Conservation (phyloP, 2,888 invertebrate genomes). For the Trissonchulus sp. region DNA sequence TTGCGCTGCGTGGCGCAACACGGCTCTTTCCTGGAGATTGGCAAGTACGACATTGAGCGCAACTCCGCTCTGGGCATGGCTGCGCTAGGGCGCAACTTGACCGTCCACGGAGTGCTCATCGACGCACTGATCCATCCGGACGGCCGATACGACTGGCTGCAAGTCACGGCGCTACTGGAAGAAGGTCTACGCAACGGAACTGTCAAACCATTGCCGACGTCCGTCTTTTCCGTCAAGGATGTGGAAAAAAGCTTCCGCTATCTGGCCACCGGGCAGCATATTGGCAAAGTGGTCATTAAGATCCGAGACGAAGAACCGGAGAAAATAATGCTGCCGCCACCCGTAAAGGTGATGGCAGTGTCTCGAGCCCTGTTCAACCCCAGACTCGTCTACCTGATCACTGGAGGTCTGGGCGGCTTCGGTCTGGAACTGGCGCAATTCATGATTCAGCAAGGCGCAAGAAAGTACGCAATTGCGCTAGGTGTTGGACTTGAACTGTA, state of each 20-base stretch:
- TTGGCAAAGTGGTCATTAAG: too few species aligned
- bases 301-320: conserved; percentile 30
- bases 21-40: conserved; percentile 94
- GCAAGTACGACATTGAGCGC: conserved; percentile 90
- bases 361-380: conserved; percentile 49
- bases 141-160: conserved; percentile 64
- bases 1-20: conserved; percentile 80
- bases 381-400: conserved; percentile 37
- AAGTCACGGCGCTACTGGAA: conserved; percentile 69
- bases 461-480: conserved; percentile 57
- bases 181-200: conserved; percentile 81
- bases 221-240: conserved; percentile 73
- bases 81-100: conserved; percentile 88
- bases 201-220: conserved; percentile 76
- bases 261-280: too few species aligned
- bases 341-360: conserved; percentile 43
- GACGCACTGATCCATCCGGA: conserved; percentile 77
- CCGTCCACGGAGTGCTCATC: conserved; percentile 92
- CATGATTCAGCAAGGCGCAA: conserved; percentile 80
- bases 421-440: conserved; percentile 83
- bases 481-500: too few species aligned
- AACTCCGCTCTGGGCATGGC: conserved; percentile 85
- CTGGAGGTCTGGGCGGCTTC: conserved; percentile 82
- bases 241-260: conserved; percentile 81
- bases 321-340: conserved; percentile 42